phyloP scores from a whole-genome alignment of 2,888 invertebrate species.

The Nomada goodeniana region DNA sequence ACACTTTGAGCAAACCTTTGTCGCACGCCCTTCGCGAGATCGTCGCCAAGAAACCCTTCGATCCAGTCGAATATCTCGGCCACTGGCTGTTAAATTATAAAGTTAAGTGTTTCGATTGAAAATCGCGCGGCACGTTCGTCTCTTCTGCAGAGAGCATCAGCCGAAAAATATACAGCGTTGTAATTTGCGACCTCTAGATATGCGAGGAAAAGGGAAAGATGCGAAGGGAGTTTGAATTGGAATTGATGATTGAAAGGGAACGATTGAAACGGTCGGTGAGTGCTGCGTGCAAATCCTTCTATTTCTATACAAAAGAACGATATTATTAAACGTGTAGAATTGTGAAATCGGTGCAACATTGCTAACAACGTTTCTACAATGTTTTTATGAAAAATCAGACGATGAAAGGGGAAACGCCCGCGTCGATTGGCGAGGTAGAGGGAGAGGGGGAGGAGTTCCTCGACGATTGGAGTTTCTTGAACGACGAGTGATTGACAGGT shows the following conservation, averaged over 20 bases:
- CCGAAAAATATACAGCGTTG: too few relatives aligned
- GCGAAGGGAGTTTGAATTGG: constrained; percentile 37
- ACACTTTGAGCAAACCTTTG: constrained; percentile 64
- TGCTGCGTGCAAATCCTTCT: constrained; percentile 12
- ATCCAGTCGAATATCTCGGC: constrained; percentile 79
- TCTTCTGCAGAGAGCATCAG: background rate
- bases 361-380: background rate
- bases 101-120: constrained; percentile 56
- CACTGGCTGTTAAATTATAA: constrained; percentile 78
- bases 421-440: constrained; percentile 7
- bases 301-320: constrained; percentile 4
- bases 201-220: constrained; percentile 45
- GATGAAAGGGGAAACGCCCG: background rate
- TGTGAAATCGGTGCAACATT: background rate
- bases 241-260: constrained; percentile 52
- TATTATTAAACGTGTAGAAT: background rate
- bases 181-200: constrained; percentile 36
- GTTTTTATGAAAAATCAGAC: constrained; percentile 4
- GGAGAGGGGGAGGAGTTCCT: constrained; percentile 30
- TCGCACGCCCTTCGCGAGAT: constrained; percentile 74
- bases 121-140: background rate
- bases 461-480: constrained; percentile 39
- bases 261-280: constrained; percentile 32
- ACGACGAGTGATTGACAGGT: constrained; percentile 31
- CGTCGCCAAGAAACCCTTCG: constrained; percentile 71